Evolutionary conservation across 2,113 vertebrate species (phyloP).

Genomic region (Brachyhypopomus gauderio): DNA sequence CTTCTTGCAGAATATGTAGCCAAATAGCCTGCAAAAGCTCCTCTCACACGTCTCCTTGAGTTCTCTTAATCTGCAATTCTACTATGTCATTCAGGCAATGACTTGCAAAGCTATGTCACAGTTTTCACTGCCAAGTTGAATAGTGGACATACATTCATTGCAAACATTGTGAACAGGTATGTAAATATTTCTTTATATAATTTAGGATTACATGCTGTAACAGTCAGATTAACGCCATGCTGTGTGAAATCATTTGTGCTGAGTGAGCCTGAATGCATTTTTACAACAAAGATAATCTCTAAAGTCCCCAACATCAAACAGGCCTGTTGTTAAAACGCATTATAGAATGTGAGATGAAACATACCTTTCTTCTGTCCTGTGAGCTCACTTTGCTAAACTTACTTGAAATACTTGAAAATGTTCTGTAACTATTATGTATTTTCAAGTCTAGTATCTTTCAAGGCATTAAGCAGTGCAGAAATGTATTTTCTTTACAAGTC

Average conservation of each 20-base stretch:
- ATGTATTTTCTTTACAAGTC: too few relatives aligned
- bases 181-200: conserved; percentile 47
- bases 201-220: conserved; percentile 72
- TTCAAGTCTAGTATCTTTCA: not conserved
- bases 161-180: not conserved
- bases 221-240: conserved; percentile 64
- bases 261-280: conserved; percentile 68
- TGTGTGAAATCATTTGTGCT: conserved; percentile 69
- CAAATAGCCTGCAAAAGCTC: conserved; percentile 26
- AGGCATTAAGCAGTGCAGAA: too few relatives aligned
- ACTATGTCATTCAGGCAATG: conserved; percentile 7
- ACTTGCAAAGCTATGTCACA: conserved; percentile 2
- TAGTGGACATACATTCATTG: not conserved
- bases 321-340: conserved; percentile 58
- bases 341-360: conserved; percentile 62
- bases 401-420: not conserved
- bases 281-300: conserved; percentile 69
- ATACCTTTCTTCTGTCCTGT: conserved; percentile 5
- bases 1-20: conserved; percentile 3
- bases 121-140: conserved; percentile 1
- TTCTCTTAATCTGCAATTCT: conserved; percentile 32
- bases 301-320: conserved; percentile 58
- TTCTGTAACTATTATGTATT: not conserved
- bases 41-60: not conserved
- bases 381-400: conserved; percentile 1